Percentiles rank a stretch among this genome's conserved stretches.
These are phyloP conservation scores for Agriopis aurantiaria DNA, from an alignment of 2,888 invertebrate species.

Conservation along the genomic window DNA sequence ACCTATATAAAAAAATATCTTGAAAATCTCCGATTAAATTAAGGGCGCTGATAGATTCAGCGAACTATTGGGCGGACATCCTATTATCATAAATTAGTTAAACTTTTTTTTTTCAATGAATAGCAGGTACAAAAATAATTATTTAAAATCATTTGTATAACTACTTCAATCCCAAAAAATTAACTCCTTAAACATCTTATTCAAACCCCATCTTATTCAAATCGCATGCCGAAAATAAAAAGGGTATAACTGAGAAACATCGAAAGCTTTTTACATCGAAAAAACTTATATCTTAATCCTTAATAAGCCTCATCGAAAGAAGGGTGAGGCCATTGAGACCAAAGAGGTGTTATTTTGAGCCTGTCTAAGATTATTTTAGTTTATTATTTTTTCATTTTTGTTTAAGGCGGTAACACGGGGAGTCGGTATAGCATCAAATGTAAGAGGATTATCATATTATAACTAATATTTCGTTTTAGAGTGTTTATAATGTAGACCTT, in stretches of 20 bases:
- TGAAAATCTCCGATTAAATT: too few relatives aligned
- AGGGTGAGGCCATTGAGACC: slow-evolving; percentile 75
- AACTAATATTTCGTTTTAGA: slow-evolving; percentile 26
- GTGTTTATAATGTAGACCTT: slow-evolving; percentile 15
- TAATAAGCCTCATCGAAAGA: slow-evolving; percentile 77
- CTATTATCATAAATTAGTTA: too few relatives aligned
- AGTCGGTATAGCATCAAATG: slow-evolving; percentile 55
- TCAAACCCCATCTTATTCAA: slow-evolving; percentile 36
- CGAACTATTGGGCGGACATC: too few relatives aligned
- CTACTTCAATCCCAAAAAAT: slow-evolving; percentile 9
- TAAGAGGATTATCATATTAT: slow-evolving; percentile 63
- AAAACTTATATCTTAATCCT: slow-evolving; percentile 83
- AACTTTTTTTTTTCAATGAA: too few relatives aligned
- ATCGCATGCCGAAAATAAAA: slow-evolving; percentile 60
- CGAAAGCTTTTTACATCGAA: slow-evolving; percentile 82
- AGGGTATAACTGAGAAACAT: slow-evolving; percentile 70
- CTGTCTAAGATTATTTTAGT: slow-evolving; percentile 70
- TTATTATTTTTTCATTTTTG: slow-evolving; percentile 55
- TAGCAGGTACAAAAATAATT: too few relatives aligned
- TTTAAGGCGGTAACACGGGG: slow-evolving; percentile 70
- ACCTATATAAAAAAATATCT: too few relatives aligned
- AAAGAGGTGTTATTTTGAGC: slow-evolving; percentile 80
- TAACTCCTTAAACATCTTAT: slow-evolving; percentile 14
- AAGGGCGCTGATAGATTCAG: too few relatives aligned
- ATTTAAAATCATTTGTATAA: too few relatives aligned